A percentile compares a stretch with the other conserved stretches of the same genome.
These are phyloP conservation scores for Dione juno DNA, from an alignment of 2,888 invertebrate genomes.

Conservation along the genomic window DNA sequence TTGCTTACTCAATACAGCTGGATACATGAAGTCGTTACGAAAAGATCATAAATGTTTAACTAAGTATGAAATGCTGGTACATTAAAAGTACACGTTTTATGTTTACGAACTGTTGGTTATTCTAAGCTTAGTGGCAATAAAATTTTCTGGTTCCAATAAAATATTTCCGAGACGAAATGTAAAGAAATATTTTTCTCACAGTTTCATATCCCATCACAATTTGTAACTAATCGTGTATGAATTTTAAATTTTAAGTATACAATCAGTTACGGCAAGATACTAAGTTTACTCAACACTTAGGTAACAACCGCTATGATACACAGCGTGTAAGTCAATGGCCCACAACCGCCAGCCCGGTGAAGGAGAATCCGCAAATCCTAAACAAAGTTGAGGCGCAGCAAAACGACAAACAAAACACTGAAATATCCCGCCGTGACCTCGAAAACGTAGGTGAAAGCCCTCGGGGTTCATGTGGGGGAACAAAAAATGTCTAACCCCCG, in stretches of 20 bases:
- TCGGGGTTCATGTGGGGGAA: conserved; percentile 80
- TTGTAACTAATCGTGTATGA: conserved; percentile 34
- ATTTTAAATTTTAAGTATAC: conserved; percentile 14
- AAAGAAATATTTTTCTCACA: conserved; percentile 31
- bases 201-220: conserved; percentile 24
- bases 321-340: conserved; percentile 44
- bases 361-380: conserved; percentile 52
- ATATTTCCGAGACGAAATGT: conserved; percentile 15
- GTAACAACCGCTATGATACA: conserved; percentile 23
- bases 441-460: conserved; percentile 84
- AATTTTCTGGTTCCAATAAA: conserved; percentile 25
- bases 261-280: conserved; percentile 11
- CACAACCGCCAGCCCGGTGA: conserved; percentile 44
- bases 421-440: conserved; percentile 81
- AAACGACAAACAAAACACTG: conserved; percentile 73
- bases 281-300: not conserved
- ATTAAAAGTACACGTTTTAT: conserved; percentile 26
- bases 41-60: conserved; percentile 30
- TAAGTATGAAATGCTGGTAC: conserved; percentile 33
- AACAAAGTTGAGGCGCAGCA: conserved; percentile 63
- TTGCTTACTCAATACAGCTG: not conserved
- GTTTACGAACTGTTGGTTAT: conserved; percentile 31
- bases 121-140: conserved; percentile 9
- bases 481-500: conserved; percentile 79
- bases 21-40: conserved; percentile 15